Evolutionary conservation across 1,140 invertebrate species (phyloP), one percentile per base, ranked within the genome.

Genomic region (Orussus abietinus): DNA sequence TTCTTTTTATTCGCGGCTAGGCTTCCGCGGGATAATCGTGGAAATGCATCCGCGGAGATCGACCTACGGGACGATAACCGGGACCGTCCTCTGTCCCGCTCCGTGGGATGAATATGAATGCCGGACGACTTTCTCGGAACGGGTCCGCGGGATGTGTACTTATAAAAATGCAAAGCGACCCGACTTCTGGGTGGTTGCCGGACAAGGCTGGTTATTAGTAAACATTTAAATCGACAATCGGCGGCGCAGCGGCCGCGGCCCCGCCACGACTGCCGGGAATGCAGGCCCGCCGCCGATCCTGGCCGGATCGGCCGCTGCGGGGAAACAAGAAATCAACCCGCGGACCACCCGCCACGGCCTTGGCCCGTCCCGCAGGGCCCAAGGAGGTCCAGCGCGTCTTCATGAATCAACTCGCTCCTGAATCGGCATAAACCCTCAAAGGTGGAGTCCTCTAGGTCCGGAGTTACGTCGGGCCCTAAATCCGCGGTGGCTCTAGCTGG

Each of bases 221-320:
- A 73, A 73, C 69, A 72, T 73, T 71, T 74, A 71, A 73, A 72
- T 73, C 66, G 66, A 71, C 66, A 73, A 71, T 73, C 62, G 59
- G 2, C 18, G 34, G 7, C 31, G 28, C 12, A 42, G 20, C 28
- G 26, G 20, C 13, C 12, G 33, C 33, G 21, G 14, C 9, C 38
- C 31, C 14, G 47, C 38, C 45, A 38, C 35, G 33, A n/a, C 11
- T 30, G n/a, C 17, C 14, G 29, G 38, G 45, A 51, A 50, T 14
- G 12, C 48, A 42, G 29, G 45, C 37, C 33, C 42, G 30, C 50
- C 38, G 40, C 32, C 20, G 35, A 14, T n/a, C 11, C 4, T 25
- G 18, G 22, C 49, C 52, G 59, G n/a, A 55, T 56, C 58, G 54
- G 45, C 52, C 43, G 45, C 49, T 55, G 58, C 51, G 42, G 56